These are phyloP conservation scores for Ceyx margarethae DNA, from an alignment of 2,113 vertebrate species.

Conservation along the genomic window DNA sequence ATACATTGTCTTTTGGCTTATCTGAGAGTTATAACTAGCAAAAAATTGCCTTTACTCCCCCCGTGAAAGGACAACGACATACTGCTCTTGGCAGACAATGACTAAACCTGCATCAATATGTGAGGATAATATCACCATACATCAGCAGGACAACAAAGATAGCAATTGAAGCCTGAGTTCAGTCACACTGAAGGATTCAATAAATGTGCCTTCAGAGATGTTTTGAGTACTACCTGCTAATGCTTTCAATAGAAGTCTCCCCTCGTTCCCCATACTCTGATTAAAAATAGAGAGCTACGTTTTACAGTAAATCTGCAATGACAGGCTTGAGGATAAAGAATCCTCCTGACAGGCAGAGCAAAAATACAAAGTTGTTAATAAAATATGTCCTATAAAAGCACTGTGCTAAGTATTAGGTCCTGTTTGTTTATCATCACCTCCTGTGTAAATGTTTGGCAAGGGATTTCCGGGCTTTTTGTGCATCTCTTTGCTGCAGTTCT, in stretches of 20 bases:
- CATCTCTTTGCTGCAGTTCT: neutral
- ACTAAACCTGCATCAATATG: neutral
- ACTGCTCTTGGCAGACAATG: neutral
- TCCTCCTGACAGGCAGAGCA: constrained; percentile 12
- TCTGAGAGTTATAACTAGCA: neutral
- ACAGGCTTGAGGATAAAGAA: constrained; percentile 11
- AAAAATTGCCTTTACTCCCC: neutral
- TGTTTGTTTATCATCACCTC: constrained; percentile 13
- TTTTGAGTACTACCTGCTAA: constrained; percentile 2
- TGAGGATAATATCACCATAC: neutral
- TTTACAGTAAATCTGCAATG: constrained; percentile 29
- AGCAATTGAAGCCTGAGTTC: neutral
- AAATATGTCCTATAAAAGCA: constrained; percentile 16
- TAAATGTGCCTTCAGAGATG: constrained; percentile 1
- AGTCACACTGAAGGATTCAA: neutral
- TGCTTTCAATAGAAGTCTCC: neutral
- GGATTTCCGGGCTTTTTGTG: neutral
- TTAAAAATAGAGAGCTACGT: constrained; percentile 28
- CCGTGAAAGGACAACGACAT: neutral
- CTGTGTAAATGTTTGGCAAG: constrained; percentile 8
- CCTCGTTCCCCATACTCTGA: neutral
- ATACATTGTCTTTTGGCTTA: neutral
- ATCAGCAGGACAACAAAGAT: neutral
- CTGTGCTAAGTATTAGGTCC: neutral
- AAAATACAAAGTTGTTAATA: constrained; percentile 47